Base-by-base conservation (phyloP, 2,797 vertebrate species). In the Pantherophis alleghaniensis region DNA sequence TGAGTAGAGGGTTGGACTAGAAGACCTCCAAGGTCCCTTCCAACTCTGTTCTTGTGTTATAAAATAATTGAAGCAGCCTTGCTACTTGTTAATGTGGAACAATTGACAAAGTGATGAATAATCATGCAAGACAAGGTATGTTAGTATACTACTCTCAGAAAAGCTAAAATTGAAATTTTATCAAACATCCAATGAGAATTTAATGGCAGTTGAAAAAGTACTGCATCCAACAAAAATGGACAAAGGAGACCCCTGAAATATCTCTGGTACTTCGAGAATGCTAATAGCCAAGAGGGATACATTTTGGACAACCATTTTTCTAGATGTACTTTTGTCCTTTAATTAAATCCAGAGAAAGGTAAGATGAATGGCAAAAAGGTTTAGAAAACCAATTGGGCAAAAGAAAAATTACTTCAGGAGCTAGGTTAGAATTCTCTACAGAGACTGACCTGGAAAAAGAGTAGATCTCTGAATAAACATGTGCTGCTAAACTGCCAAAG, bases 261-360 rank as follows among this genome's bases (percentile, higher is more conserved):
- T 88, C 60, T 90, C 9, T 53, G 12, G 90, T 89, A 92, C 61
- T 94, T 66, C 63, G 42, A 90, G 28, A 95, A 7, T 0, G 0
- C 18, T 86, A 89, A 92, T 37, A 11, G 53, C 28, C 87, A 92
- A 9, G 0, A 7, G 6, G 51, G 92, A 92, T 59, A 88, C 2
- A 90, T 7, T 28, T 56, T 66, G 90, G 92, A 89, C 83, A 37
- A 92, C 63, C 74, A 93, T 90, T 66, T 93, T 95, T 92, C 90
- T 74, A 42, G 53, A 91, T 94, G 88, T 66, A 66, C 7, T 20
- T 79, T 93, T 53, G 69, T 60, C 63, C 93, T 51, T 95, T 94
- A 93, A 88, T 94, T 94, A 93, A 92, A 90, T 28, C 83, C 20
- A 66, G 86, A 57, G 56, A 63, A 94, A 24, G 94, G n/a, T 95